A percentile compares a stretch with the other conserved stretches of the same genome.
phyloP scores from a whole-genome alignment of 2,113 vertebrate species.

The Plecturocebus donacophilus region DNA sequence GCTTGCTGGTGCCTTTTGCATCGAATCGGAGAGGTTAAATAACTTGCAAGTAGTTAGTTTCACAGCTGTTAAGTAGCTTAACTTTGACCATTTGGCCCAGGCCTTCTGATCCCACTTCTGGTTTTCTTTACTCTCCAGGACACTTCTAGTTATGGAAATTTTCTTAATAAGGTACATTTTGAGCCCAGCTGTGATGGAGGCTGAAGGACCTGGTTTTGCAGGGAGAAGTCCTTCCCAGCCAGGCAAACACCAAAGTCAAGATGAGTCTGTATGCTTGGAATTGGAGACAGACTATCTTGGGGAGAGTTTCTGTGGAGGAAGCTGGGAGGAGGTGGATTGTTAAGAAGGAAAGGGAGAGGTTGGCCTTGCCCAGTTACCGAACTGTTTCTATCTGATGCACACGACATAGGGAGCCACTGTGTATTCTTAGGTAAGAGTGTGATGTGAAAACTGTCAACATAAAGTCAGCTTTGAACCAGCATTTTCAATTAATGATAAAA shows the following conservation, averaged over 20 bases:
- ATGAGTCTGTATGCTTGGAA: neutral
- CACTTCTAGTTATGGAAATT: neutral
- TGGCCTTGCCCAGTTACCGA: neutral
- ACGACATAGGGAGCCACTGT: neutral
- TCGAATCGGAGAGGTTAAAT: neutral
- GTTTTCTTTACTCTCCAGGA: conserved; percentile 13
- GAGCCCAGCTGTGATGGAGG: neutral
- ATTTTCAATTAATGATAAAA: conserved; percentile 42
- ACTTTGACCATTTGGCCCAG: neutral
- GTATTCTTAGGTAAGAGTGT: conserved; percentile 18
- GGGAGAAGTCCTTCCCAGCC: neutral
- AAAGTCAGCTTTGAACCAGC: neutral
- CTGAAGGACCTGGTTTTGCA: neutral
- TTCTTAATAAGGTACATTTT: neutral
- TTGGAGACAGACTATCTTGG: neutral
- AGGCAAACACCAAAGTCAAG: neutral
- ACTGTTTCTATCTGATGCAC: neutral
- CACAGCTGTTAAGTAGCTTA: neutral
- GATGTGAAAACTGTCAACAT: conserved; percentile 25
- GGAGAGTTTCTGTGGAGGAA: neutral
- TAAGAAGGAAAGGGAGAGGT: neutral
- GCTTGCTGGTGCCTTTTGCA: neutral
- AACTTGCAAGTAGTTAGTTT: neutral
- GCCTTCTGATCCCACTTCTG: neutral
- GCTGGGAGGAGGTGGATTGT: neutral